Conservation (phyloP, 2,888 invertebrate species). For the Villa cingulata region DNA sequence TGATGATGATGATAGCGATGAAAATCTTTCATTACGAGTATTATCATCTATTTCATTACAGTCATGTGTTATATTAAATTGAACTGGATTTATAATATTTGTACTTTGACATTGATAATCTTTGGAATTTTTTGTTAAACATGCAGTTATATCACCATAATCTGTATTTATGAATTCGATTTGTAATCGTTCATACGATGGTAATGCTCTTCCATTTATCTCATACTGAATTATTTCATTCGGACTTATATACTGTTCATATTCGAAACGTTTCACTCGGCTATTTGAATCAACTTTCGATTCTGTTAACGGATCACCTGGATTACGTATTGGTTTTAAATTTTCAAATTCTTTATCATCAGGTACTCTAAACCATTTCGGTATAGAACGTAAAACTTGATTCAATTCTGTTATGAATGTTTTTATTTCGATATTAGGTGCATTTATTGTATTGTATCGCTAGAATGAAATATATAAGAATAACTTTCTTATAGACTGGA, state of each 20-base stretch:
- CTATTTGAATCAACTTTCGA: no score
- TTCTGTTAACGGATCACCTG: background rate
- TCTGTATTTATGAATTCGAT: conserved; percentile 41
- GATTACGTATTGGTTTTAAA: background rate
- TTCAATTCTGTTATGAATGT: conserved; percentile 1
- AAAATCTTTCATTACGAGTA: no score
- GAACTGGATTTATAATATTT: conserved; percentile 35
- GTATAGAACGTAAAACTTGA: conserved; percentile 15
- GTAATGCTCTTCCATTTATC: conserved; percentile 39
- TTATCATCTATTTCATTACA: conserved; percentile 27
- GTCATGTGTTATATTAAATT: conserved; percentile 39
- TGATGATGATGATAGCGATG: no score
- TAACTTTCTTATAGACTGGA: no score
- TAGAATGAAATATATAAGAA: conserved; percentile 3
- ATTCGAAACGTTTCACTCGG: conserved; percentile 32
- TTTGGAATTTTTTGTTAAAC: conserved; percentile 38
- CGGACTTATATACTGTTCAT: conserved; percentile 48
- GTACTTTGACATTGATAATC: conserved; percentile 39
- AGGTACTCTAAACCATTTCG: conserved; percentile 26
- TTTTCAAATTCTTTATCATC: conserved; percentile 18
- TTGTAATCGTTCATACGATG: conserved; percentile 20
- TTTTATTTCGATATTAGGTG: conserved; percentile 3
- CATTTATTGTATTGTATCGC: conserved; percentile 9
- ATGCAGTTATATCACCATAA: conserved; percentile 43
- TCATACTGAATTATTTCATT: conserved; percentile 39